Conservation (phyloP, 2,113 vertebrate species). For the Trinectes maculatus region DNA sequence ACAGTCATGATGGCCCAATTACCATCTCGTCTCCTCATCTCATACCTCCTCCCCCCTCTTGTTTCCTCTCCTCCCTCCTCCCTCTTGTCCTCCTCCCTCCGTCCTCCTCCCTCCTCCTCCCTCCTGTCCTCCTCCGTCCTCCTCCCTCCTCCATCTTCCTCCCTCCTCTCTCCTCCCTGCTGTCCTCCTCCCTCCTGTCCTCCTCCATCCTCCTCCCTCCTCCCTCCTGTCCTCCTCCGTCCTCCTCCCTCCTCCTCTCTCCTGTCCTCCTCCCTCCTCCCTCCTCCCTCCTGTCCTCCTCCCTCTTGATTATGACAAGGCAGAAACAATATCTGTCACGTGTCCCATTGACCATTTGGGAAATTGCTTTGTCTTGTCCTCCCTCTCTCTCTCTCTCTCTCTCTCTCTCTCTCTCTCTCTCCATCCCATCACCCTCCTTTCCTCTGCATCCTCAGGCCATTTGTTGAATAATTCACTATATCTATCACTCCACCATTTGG, state of each 20-base stretch:
- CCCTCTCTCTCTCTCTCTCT: not conserved
- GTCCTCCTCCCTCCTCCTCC: too few relatives aligned
- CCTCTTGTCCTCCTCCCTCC: not conserved
- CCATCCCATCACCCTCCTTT: not conserved
- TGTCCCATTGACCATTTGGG: conserved; percentile 51
- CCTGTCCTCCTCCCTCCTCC: not conserved
- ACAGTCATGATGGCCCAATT: conserved; percentile 53
- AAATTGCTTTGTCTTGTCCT: conserved; percentile 31
- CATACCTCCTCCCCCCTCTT: conserved; percentile 6
- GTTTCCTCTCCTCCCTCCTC: not conserved
- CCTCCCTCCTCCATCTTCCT: not conserved
- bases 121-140: not conserved
- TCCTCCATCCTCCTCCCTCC: conserved; percentile 11
- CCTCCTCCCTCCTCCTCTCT: not conserved
- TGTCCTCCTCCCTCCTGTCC: not conserved
- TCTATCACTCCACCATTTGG: conserved; percentile 55
- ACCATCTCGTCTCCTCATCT: conserved; percentile 27
- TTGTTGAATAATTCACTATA: conserved; percentile 67
- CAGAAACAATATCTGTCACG: conserved; percentile 27
- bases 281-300: not conserved
- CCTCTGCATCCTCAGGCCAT: conserved; percentile 27
- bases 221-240: not conserved
- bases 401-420: not conserved
- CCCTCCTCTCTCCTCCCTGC: not conserved
- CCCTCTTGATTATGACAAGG: conserved; percentile 21